phyloP scores from a whole-genome alignment of 2,113 vertebrate genomes.

The Enhydra lutris region DNA sequence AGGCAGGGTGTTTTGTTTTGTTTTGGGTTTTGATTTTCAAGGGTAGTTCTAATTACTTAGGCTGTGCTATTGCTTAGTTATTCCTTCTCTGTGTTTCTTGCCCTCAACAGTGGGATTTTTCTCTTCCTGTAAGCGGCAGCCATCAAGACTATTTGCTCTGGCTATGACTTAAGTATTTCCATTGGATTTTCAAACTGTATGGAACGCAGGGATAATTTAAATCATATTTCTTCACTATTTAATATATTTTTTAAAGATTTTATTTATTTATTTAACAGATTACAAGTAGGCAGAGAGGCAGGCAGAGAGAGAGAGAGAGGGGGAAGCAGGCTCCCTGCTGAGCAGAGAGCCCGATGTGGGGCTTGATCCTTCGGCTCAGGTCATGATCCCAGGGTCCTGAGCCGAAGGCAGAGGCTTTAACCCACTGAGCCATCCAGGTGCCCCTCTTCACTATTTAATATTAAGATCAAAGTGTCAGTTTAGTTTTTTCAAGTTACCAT shows the following conservation, averaged over 20 bases:
- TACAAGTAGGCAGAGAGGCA: no score
- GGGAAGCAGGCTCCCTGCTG: no score
- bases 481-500: conserved; percentile 1
- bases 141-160: neutral
- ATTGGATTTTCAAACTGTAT: neutral
- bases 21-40: conserved; percentile 40
- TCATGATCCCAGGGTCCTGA: no score
- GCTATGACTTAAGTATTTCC: conserved; percentile 36
- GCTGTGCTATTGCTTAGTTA: neutral
- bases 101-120: neutral
- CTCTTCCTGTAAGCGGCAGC: neutral
- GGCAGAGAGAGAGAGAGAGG: accelerated
- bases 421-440: no score
- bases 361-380: no score
- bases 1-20: neutral
- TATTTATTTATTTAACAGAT: no score
- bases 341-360: no score
- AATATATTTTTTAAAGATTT: neutral
- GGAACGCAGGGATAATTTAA: conserved; percentile 10
- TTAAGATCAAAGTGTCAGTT: neutral
- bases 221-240: conserved; percentile 2
- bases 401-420: no score
- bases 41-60: neutral
- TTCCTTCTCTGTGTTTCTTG: neutral
- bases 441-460: neutral